Evolutionary conservation across 2,113 vertebrate species (phyloP), one percentile per base, ranked within the genome.

Genomic region (Cyanistes caeruleus): DNA sequence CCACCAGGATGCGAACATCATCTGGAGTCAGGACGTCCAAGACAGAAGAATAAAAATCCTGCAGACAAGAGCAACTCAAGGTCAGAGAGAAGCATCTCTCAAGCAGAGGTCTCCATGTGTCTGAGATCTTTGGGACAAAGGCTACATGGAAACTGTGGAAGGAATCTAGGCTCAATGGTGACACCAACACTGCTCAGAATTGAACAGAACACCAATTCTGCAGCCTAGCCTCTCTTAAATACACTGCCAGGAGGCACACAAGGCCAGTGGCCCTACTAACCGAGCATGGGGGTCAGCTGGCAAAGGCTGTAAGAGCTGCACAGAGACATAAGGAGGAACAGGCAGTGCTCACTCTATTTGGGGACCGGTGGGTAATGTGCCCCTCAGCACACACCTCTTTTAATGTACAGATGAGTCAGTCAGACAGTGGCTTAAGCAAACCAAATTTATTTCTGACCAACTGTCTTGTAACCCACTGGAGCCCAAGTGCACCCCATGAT

Each of bases 21-120:
- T 98, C 98, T 23, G 99, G 98, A 14, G 99, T 99, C 97, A 99
- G 96, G 84, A 98, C 84, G 35, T 99, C 99, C 97, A 99, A 91
- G 70, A 99, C 95, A 9, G 99, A 97, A 2, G 98, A 97, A 46
- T 98, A 98, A 85, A 99, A 98, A 49, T 99, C 99, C 99, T 99
- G 62, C 43, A 87, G 59, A 73, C 14, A 77, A 93, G 60, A 95
- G 39, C 5, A 52, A 63, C 5, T 39, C 35, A 81, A n/a, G 16
- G n/a, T 95, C 41, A 92, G 30, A 39, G 28, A 59, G 75, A 80
- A 84, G 21, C 6, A 15, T 28, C 21, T 48, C 59, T 79, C 39
- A 79, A 68, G 43, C 20, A 72, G 17, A 83, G 33, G 20, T 48
- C 12, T 76, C 43, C n/a, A n/a, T 2, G 13, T n/a, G 30, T 37